Evolutionary conservation across 2,888 invertebrate genomes (phyloP), one percentile per base, ranked within the genome.

Genomic region (Parnassius glacialis): DNA sequence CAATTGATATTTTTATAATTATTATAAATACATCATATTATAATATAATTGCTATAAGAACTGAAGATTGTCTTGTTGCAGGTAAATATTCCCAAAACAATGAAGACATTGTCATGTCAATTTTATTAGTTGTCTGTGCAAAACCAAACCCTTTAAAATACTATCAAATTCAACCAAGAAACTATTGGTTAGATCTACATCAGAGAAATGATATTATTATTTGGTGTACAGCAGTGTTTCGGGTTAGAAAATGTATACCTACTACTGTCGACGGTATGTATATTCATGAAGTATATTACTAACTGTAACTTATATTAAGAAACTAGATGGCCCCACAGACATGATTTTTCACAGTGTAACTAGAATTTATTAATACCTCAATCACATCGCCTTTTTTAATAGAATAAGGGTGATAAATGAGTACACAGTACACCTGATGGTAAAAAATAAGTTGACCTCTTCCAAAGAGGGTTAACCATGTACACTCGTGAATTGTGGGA

Each of bases 41-140:
- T 20, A 20, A 20, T 20, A 20, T 20, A 20, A 20, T 20, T 20
- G 20, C 20, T 20, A 20, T 20, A 20, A 2, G 2, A 53, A 11
- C 52, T 1, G 16, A 57, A 20, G 13, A 43, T 9, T 42, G 0
- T 42, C 50, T 11, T n/a, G n/a, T 80, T 83, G 47, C 73, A 92
- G 92, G 85, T 68, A 91, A 90, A 86, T 92, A 85, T 71, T 83
- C 90, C 2, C 78, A 80, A 66, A 89, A 90, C 59, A 76, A 86
- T 74, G 83, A 85, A 53, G 88, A 90, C 63, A 85, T 92, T 62
- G 71, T 84, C 2, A 81, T 92, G 81, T 87, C 90, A 43, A 75
- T 89, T 48, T 68, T 92, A 13, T 76, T 91, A 52, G 70, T 90
- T 57, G 90, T 91, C 1, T 91, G 90, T 65, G 88, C 87, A 16